Evolutionary conservation across 1,140 invertebrate genomes (phyloP).

Genomic region (Lasioglossum albipes): DNA sequence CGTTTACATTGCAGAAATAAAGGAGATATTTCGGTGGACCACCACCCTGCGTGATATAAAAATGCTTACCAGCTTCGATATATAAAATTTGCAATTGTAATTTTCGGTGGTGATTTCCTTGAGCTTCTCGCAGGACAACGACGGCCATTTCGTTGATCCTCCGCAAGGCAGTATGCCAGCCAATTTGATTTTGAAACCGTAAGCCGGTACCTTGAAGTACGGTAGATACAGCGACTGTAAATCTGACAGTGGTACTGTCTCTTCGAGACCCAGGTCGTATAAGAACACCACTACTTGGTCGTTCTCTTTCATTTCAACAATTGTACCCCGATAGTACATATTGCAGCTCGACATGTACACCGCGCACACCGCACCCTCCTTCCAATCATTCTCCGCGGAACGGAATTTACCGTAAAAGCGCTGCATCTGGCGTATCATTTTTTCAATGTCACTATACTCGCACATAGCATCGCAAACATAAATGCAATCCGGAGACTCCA

Average conservation of each 20-base stretch:
- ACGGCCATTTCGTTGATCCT: conserved; percentile 79
- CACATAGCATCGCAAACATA: conserved; percentile 78
- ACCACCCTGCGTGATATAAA: too few relatives aligned
- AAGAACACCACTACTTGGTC: conserved; percentile 77
- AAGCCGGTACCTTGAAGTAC: conserved; percentile 75
- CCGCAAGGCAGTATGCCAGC: conserved; percentile 81
- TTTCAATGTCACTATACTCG: conserved; percentile 70
- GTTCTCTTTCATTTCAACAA: conserved; percentile 72
- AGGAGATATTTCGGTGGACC: too few relatives aligned
- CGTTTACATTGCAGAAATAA: too few relatives aligned
- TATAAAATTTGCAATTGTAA: conserved; percentile 63
- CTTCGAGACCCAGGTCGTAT: conserved; percentile 80
- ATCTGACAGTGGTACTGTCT: conserved; percentile 72
- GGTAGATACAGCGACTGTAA: conserved; percentile 75
- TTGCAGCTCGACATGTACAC: conserved; percentile 77
- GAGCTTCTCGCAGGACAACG: conserved; percentile 79
- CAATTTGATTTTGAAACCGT: conserved; percentile 81
- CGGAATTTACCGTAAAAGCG: conserved; percentile 75
- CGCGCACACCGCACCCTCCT: conserved; percentile 77
- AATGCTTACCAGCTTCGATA: conserved; percentile 71
- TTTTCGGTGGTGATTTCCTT: conserved; percentile 79
- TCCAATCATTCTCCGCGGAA: conserved; percentile 68
- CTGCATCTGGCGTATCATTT: conserved; percentile 77
- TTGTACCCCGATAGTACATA: conserved; percentile 80
- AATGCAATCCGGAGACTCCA: conserved; percentile 79